phyloP scores from a whole-genome alignment of 2,888 invertebrate genomes.

The Orgyia antiqua region DNA sequence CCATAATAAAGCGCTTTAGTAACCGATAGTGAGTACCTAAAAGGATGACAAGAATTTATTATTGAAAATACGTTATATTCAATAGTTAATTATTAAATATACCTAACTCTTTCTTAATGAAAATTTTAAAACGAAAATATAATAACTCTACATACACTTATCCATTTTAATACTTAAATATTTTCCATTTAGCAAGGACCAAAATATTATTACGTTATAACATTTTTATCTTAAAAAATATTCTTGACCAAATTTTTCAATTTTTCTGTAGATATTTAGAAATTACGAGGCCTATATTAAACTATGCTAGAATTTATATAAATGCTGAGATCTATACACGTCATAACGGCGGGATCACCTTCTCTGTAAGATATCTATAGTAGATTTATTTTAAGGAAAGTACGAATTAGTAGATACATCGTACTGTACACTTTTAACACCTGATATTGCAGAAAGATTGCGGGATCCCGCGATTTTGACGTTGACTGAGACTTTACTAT shows the following conservation, averaged over 20 bases:
- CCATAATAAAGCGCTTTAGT: conserved; percentile 14
- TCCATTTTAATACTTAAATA: conserved; percentile 33
- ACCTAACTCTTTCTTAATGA: conserved; percentile 34
- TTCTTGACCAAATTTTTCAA: conserved; percentile 56
- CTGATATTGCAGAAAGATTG: too few species aligned
- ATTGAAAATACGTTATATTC: conserved; percentile 18
- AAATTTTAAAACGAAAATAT: conserved; percentile 28
- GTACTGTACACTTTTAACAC: too few species aligned
- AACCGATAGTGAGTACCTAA: conserved; percentile 13
- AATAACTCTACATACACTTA: conserved; percentile 34
- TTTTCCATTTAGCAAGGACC: conserved; percentile 55
- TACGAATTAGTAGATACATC: too few species aligned
- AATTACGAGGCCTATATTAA: conserved; percentile 53
- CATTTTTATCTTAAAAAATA: conserved; percentile 34
- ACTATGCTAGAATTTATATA: conserved; percentile 45
- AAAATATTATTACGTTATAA: conserved; percentile 39
- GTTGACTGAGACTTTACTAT: too few species aligned
- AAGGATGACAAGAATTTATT: conserved; percentile 15
- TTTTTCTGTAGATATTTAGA: conserved; percentile 49
- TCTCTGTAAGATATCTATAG: too few species aligned
- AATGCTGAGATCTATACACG: conserved; percentile 35
- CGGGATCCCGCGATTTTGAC: too few species aligned
- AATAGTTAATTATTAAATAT: conserved; percentile 33
- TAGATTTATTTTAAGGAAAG: too few species aligned
- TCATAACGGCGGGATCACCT: too few species aligned